phyloP scores from a whole-genome alignment of 2,113 vertebrate species.

The Saimiri boliviensis region DNA sequence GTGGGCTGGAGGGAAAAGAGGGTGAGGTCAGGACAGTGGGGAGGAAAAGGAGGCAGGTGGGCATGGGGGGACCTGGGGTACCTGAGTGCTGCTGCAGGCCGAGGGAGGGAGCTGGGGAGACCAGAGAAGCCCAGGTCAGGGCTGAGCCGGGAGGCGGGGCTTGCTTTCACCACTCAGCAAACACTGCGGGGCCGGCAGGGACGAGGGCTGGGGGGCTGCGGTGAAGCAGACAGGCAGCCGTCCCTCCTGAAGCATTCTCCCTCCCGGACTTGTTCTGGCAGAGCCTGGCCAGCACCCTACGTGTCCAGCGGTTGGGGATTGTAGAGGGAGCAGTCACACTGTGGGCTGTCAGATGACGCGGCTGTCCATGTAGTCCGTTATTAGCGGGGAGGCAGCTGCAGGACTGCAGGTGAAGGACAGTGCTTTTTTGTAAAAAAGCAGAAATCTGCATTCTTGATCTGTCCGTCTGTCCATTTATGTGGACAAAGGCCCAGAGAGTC shows the following conservation, averaged over 20 bases:
- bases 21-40: neutral
- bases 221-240: neutral
- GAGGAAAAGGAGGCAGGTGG: neutral
- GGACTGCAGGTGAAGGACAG: neutral
- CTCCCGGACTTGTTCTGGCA: neutral
- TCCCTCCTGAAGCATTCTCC: fast-evolving
- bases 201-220: fast-evolving
- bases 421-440: neutral
- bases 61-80: neutral
- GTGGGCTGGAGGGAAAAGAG: neutral
- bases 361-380: fast-evolving
- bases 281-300: neutral
- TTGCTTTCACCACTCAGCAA: neutral
- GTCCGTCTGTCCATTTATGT: fast-evolving
- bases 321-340: neutral
- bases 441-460: neutral
- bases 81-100: neutral
- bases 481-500: neutral
- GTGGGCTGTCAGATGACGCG: fast-evolving
- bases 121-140: neutral
- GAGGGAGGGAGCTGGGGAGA: neutral
- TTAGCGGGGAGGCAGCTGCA: neutral
- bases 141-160: neutral
- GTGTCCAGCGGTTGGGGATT: neutral
- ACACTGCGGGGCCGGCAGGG: neutral